phyloP scores from a whole-genome alignment of 2,113 vertebrate species.

The Ailuropoda melanoleuca region DNA sequence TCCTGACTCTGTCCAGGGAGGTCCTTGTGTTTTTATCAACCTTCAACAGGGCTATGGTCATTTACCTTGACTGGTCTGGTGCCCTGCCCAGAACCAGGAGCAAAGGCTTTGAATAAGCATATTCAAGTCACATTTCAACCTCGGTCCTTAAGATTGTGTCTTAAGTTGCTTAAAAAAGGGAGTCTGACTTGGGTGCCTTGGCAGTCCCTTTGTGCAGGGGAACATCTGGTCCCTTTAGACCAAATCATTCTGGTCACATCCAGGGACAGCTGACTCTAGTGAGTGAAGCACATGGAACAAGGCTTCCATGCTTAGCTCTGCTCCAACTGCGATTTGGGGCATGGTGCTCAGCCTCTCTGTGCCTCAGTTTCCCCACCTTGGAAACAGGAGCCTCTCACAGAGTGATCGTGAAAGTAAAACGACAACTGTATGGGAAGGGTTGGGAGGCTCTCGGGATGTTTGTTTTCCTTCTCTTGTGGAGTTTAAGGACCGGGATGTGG shows the following conservation, averaged over 20 bases:
- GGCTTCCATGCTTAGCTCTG: neutral
- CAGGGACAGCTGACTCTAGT: neutral
- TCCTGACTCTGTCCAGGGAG: neutral
- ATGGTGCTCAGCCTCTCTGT: neutral
- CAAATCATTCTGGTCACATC: neutral
- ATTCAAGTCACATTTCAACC: neutral
- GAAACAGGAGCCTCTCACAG: neutral
- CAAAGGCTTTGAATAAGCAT: neutral
- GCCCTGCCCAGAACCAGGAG: neutral
- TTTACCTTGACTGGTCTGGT: neutral
- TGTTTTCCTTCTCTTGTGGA: too few species aligned
- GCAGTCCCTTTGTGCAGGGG: neutral
- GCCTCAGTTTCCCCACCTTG: neutral
- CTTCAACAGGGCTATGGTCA: neutral
- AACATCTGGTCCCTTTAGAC: neutral
- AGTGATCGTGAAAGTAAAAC: rapidly evolving
- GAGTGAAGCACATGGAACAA: neutral
- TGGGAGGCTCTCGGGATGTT: neutral
- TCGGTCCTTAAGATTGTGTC: neutral
- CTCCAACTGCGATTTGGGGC: neutral
- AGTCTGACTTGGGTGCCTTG: neutral
- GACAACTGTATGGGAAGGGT: neutral
- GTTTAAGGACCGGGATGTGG: neutral
- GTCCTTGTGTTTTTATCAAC: neutral
- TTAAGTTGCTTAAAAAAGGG: neutral